Conservation (phyloP, 2,113 vertebrate genomes). For the Lepus europaeus region DNA sequence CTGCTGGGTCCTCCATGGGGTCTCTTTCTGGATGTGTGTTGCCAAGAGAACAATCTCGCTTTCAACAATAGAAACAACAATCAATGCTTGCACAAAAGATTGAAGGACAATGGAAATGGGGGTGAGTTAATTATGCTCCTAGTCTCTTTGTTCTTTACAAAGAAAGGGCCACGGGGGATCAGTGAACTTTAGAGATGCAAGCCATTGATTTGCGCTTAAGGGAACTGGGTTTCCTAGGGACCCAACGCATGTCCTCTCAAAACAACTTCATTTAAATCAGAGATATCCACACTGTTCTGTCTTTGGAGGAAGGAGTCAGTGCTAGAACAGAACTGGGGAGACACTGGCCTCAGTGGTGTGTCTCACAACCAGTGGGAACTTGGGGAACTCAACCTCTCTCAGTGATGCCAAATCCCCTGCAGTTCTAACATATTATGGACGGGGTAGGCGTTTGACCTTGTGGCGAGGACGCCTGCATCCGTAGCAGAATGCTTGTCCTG, state of each 20-base stretch:
- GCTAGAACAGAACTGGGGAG: not conserved
- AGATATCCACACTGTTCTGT: not conserved
- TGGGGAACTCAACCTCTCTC: not conserved
- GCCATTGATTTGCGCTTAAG: not conserved
- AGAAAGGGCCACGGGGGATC: conserved; percentile 33
- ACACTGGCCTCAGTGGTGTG: not conserved
- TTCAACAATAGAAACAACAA: conserved; percentile 60
- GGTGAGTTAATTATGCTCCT: conserved; percentile 62
- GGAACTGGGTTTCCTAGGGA: conserved; percentile 40
- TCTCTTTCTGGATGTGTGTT: conserved; percentile 12
- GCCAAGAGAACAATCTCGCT: conserved; percentile 71
- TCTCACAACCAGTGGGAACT: too few species aligned
- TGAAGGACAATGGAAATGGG: conserved; percentile 64
- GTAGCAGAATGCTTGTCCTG: too few species aligned
- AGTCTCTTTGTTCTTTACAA: conserved; percentile 63
- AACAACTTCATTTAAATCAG: conserved; percentile 45
- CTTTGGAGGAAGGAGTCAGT: not conserved
- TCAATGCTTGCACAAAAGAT: conserved; percentile 56
- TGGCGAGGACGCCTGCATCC: too few species aligned
- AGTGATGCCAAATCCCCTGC: not conserved
- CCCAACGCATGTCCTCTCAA: not conserved
- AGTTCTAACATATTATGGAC: not conserved
- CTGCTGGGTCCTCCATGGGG: not conserved
- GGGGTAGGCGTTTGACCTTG: too few species aligned
- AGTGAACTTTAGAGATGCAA: conserved; percentile 36